Evolutionary conservation across 2,797 vertebrate genomes (phyloP), one percentile per base, ranked within the genome.

Genomic region (Masticophis lateralis): DNA sequence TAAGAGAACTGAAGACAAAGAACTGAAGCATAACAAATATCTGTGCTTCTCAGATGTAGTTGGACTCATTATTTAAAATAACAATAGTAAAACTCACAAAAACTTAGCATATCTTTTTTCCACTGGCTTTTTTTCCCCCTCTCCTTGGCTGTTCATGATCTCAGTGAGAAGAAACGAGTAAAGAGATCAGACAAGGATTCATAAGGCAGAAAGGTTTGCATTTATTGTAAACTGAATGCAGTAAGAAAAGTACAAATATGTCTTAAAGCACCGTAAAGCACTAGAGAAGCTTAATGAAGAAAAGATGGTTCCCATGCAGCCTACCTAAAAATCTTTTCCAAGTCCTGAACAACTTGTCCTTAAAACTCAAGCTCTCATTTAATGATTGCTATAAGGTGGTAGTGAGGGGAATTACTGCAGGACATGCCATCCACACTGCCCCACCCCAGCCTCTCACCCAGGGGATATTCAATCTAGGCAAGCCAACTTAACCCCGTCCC

Each of bases 1-100:
- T 95, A 95, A 96, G 96, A 94, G 96, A 94, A 96, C 79, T 57
- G 74, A 93, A 95, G 86, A 92, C 66, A 93, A 91, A 60, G 56
- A 92, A n/a, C 28, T 4, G 87, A 90, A 94, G 88, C 37, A 13
- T 60, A 57, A 91, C 27, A n/a, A 92, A 90, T 95, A 94, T 96
- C 95, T 87, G 94, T 93, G 13, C 69, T 96, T 95, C 94, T 96
- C 94, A 88, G 13, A 88, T 90, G 56, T 91, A 90, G 53, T 79
- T 88, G 14, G 25, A 91, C 25, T 51, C 12, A 22, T 14, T 74
- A 43, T n/a, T 87, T 74, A 3, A 61, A 61, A 83, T 32, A 87
- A 53, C 47, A 87, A 90, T 47, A 55, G 1, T 47, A 83, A 83
- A 83, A 66, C 11, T 20, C 20, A 57, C 1, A 16, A 60, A 56